A percentile compares a stretch with the other conserved stretches of the same genome.
Evolutionary conservation across 2,797 vertebrate species (phyloP).

Genomic region (Melanotaenia nigrans): DNA sequence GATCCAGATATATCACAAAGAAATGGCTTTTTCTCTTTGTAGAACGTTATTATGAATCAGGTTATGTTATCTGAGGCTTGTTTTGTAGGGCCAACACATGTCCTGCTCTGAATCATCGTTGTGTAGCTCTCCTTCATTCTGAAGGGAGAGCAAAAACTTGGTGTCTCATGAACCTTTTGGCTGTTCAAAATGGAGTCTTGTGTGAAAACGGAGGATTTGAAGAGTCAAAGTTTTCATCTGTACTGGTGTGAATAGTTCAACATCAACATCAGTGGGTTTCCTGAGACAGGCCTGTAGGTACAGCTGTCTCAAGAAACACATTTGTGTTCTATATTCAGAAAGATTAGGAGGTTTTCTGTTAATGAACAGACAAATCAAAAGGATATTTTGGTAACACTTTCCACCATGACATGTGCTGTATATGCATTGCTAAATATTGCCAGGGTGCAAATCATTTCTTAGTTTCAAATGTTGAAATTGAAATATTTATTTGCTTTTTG

Average conservation of each 20-base stretch:
- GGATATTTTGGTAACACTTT: not conserved
- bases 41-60: not conserved
- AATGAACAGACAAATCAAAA: not conserved
- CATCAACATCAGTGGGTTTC: not conserved
- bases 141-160: conserved; percentile 27
- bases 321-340: conserved; percentile 45
- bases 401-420: not conserved
- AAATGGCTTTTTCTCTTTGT: not conserved
- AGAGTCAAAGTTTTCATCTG: conserved; percentile 6
- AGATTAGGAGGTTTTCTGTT: not conserved
- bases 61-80: conserved; percentile 11
- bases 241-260: not conserved
- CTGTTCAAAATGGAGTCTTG: conserved; percentile 58
- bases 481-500: not conserved
- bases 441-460: not conserved
- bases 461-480: not conserved
- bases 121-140: conserved; percentile 16
- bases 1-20: not conserved
- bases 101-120: conserved; percentile 31
- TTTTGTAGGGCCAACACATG: conserved; percentile 36
- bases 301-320: conserved; percentile 30
- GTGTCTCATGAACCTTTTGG: conserved; percentile 27
- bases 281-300: not conserved
- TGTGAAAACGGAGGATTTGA: not conserved
- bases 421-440: not conserved